Percentiles rank a stretch among this genome's conserved stretches.
Evolutionary conservation across 2,113 vertebrate genomes (phyloP).

Genomic region (Sterna hirundo): DNA sequence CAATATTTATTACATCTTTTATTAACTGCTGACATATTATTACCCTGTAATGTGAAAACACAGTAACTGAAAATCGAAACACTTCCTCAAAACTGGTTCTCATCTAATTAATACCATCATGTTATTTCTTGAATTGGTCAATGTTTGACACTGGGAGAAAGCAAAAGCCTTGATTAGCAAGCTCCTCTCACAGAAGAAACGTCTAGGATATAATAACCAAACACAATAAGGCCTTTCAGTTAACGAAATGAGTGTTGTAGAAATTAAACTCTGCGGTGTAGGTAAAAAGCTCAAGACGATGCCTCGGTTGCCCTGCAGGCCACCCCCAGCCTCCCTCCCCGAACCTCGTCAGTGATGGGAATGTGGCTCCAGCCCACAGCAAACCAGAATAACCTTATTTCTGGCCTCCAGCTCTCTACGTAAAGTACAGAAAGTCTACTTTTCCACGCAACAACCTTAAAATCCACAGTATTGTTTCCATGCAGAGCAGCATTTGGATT

Average conservation of each 20-base stretch:
- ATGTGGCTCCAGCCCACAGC: background rate
- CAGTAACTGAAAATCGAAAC: background rate
- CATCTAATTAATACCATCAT: background rate
- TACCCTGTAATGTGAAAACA: background rate
- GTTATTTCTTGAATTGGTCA: background rate
- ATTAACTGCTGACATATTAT: constrained; percentile 3
- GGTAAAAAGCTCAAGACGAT: background rate
- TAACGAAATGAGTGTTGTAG: background rate
- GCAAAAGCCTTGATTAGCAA: background rate
- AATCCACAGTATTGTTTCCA: background rate
- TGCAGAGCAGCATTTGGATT: background rate
- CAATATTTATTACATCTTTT: constrained; percentile 3
- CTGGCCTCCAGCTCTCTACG: background rate
- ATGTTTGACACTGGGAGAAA: background rate
- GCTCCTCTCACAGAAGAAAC: background rate
- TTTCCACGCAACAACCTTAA: background rate
- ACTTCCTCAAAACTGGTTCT: background rate
- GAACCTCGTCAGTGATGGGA: background rate
- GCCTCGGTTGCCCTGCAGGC: background rate
- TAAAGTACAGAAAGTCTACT: background rate
- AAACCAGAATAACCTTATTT: background rate
- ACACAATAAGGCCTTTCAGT: background rate
- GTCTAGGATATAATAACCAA: background rate
- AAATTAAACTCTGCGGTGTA: background rate
- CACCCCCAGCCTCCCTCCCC: background rate